Conservation (phyloP, 2,797 vertebrate genomes). For the Enteromius afrohamiltoni region DNA sequence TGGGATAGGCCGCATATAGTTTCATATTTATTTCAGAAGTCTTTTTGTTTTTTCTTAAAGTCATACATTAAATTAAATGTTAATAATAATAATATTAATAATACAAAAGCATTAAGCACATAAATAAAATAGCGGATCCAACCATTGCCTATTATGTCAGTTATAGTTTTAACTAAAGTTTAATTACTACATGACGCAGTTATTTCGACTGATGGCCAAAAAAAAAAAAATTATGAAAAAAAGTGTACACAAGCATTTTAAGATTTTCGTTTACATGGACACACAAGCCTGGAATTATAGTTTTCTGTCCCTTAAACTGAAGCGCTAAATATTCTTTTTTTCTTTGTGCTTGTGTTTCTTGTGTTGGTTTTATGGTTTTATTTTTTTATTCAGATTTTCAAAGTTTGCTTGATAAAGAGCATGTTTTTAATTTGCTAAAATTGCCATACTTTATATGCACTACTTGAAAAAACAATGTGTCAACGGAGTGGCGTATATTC, state of each 20-base stretch:
- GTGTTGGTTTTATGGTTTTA: too few relatives aligned
- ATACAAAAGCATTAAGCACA: background rate
- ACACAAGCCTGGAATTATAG: background rate
- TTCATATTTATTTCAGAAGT: background rate
- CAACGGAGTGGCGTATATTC: background rate
- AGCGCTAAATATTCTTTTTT: rapidly evolving
- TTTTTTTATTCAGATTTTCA: background rate
- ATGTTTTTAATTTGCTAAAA: background rate
- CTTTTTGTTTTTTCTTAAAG: background rate
- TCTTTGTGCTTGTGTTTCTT: too few relatives aligned
- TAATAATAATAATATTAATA: background rate
- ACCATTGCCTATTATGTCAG: too few relatives aligned
- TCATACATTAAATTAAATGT: background rate
- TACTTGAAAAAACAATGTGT: background rate
- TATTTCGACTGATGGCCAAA: background rate
- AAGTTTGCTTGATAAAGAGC: background rate
- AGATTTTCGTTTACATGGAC: background rate
- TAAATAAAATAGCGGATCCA: background rate
- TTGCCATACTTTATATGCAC: background rate
- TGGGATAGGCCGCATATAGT: background rate
- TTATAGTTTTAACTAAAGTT: background rate
- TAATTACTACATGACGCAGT: background rate
- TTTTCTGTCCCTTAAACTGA: background rate
- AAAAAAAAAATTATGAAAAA: background rate
- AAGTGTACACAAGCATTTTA: background rate